Percentiles rank a stretch among this genome's conserved stretches.
Evolutionary conservation across 2,888 invertebrate genomes (phyloP).

Genomic region (Andrena marginata): DNA sequence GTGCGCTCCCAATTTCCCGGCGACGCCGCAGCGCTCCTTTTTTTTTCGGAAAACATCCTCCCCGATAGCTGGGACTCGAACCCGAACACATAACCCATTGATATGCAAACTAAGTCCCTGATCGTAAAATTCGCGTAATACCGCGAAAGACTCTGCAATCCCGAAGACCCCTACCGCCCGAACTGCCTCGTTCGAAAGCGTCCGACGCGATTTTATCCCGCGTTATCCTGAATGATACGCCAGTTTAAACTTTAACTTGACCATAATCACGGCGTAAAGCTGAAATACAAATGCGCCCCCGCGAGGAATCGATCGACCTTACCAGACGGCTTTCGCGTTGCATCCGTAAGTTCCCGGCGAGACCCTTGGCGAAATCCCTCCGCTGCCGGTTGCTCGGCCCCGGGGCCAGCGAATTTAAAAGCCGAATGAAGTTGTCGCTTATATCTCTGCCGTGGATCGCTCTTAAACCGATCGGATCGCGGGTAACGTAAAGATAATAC

Average conservation of each 20-base stretch:
- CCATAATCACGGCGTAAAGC: constrained; percentile 78
- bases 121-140: constrained; percentile 81
- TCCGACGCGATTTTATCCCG: constrained; percentile 75
- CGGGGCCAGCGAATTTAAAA: not conserved
- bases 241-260: constrained; percentile 79
- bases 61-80: constrained; percentile 40
- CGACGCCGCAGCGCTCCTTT: constrained; percentile 47
- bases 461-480: constrained; percentile 48
- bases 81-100: constrained; percentile 72
- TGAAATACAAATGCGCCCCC: constrained; percentile 76
- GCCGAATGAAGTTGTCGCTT: constrained; percentile 1
- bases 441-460: constrained; percentile 36
- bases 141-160: constrained; percentile 73
- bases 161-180: constrained; percentile 10
- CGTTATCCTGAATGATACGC: constrained; percentile 78
- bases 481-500: constrained; percentile 49
- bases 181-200: constrained; percentile 58
- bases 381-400: not conserved
- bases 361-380: constrained; percentile 22
- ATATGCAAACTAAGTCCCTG: constrained; percentile 80
- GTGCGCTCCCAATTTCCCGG: constrained; percentile 56
- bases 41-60: constrained; percentile 64
- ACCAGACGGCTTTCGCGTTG: constrained; percentile 31
- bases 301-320: constrained; percentile 45
- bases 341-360: not conserved